Base-by-base conservation (phyloP, 2,888 invertebrate genomes). In the Philereme transversata region DNA sequence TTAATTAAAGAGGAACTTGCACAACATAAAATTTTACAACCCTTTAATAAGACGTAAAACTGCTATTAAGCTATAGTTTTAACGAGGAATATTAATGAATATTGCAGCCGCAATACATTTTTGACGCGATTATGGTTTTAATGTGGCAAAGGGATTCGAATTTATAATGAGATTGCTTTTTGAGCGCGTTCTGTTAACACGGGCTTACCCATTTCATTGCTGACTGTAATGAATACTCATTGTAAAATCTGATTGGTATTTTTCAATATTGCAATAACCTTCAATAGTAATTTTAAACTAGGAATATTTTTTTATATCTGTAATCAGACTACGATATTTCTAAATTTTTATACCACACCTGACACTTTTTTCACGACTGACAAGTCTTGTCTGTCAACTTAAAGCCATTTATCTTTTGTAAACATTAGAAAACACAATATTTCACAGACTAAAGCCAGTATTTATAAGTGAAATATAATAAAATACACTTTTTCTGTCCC, bases 31-130 rank as follows among this genome's bases (percentile, higher is more conserved):
- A 89, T 89, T 92, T 90, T 85, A 90, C 74, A 91, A 91, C 90
- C 90, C 91, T 90, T 92, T 91, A 90, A 88, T 89, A 90, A 87
- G 85, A 87, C 86, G 83, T 88, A 83, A 89, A 90, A 89, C 78
- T 81, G 84, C 82, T 77, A 81, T 84, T 83, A 84, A 83, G 80
- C 77, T 82, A 73, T 79, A 79, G 82, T 82, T 84, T 84, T 84
- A 86, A 86, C 82, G 80, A 79, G 76, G 86, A 86, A 87, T 89
- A 89, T 88, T 90, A 89, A 89, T 87, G 82, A 85, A 83, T 83
- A 84, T 85, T 77, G 81, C 75, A 76, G 78, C 88, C 86, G 74
- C 86, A 84, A 81, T 79, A 82, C 83, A 82, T 83, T 84, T 82
- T 78, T 75, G 72, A 67, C 54, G 75, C 61, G 70, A 63, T 75